phyloP scores from a whole-genome alignment of 2,113 vertebrate genomes.

The Romanogobio albipinnatus region DNA sequence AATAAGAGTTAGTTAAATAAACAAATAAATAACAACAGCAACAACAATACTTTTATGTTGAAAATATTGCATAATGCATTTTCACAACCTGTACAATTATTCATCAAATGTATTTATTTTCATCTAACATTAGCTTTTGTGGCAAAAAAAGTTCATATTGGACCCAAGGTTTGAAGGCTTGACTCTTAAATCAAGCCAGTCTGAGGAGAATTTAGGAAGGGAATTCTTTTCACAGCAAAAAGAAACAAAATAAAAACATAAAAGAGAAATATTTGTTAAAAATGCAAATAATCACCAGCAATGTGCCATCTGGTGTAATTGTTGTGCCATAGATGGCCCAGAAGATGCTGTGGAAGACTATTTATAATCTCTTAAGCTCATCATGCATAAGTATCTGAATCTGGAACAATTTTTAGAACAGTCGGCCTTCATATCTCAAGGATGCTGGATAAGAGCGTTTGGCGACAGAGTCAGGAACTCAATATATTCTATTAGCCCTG shows the following conservation, averaged over 20 bases:
- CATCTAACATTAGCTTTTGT: not conserved
- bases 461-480: not conserved
- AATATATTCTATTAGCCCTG: conserved; percentile 1
- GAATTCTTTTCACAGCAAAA: not conserved
- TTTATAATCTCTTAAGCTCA: conserved; percentile 3
- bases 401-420: not conserved
- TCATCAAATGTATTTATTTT: not conserved
- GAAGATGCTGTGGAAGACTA: not conserved
- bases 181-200: not conserved
- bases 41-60: not conserved
- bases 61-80: not conserved
- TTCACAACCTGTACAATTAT: not conserved
- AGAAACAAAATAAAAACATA: not conserved
- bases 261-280: not conserved
- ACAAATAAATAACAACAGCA: not conserved
- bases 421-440: not conserved
- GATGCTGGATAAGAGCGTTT: not conserved
- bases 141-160: not conserved
- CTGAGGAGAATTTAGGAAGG: not conserved
- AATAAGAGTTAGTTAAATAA: not conserved
- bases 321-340: not conserved
- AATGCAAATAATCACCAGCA: not conserved
- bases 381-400: not conserved
- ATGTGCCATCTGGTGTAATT: not conserved
- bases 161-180: not conserved